Base-by-base conservation (phyloP, 2,888 invertebrate genomes). In the Rhorus exstirpatorius region DNA sequence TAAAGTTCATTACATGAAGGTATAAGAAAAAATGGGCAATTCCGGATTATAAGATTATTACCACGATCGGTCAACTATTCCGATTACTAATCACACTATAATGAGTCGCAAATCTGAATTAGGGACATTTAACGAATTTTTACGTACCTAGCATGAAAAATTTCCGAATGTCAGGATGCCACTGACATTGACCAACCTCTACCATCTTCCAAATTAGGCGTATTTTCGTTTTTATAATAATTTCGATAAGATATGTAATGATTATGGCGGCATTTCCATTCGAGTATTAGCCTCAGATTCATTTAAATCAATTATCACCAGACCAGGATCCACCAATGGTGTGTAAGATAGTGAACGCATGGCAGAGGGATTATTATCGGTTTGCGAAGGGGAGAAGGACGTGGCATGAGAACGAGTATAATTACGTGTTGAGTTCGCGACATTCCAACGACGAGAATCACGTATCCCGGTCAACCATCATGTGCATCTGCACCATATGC, bases 401-500 rank as follows among this genome's bases (percentile, higher is more conserved):
- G 55, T 26, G 46, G n/a, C 26, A 44, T 17, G 41, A 19, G 35
- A 21, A 12, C 41, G 17, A 19, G 14, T 44, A 46, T 17, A 12
- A 44, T 63, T 10, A 49, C 31, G 21, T 38, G 61, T 63, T 49
- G 71, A 55, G 55, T 80, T 68, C 35, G 60, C 31, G 44, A 53
- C 68, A 63, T 63, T 75, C 63, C 49, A 55, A 21, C 41, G 61
- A 65, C 17, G 75, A 63, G 58, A 49, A 71, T 74, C 65, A 65
- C 41, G 65, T 51, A 71, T n/a, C 31, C 44, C 35, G 67, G 46
- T 31, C 58, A 51, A 49, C 61, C 55, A 79, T 75, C 70, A 65
- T 58, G 74, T 75, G 75, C 82, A 79, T 70, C 79, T 79, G 79
- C 63, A 70, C 79, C 79, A 76, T 83, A 46, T 67, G 81, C 81